phyloP scores from a whole-genome alignment of 2,113 vertebrate genomes.

The Petrocephalus microphthalmus region DNA sequence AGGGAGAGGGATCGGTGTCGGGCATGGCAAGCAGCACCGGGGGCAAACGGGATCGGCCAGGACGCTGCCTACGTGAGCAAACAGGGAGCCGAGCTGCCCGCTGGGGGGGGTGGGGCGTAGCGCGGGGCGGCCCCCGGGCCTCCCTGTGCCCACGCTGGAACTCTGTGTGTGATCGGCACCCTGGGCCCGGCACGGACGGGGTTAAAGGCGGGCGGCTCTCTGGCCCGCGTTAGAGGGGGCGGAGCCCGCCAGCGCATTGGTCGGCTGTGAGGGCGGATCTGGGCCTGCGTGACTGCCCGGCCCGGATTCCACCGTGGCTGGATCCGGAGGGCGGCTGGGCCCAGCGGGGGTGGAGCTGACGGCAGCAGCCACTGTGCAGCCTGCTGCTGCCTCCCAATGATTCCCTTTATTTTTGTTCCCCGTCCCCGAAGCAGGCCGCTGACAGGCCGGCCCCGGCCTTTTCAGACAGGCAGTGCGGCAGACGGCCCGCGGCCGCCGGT shows the following conservation, averaged over 20 bases:
- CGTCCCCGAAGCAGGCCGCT: constrained; percentile 6
- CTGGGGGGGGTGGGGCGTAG: not conserved
- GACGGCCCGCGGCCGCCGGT: constrained; percentile 22
- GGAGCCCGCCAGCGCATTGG: constrained; percentile 73
- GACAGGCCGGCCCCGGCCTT: not conserved
- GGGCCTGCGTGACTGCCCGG: constrained; percentile 53
- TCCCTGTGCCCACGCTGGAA: not conserved
- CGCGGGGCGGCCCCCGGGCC: not conserved
- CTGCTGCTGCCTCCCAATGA: not conserved
- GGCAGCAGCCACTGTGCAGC: not conserved
- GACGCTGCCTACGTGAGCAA: constrained; percentile 5
- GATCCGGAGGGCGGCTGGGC: constrained; percentile 40
- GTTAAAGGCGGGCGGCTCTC: constrained; percentile 56
- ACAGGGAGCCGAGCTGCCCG: not conserved
- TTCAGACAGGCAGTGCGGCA: constrained; percentile 22
- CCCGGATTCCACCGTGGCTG: constrained; percentile 58
- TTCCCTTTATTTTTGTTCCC: constrained; percentile 16
- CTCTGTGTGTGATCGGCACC: not conserved
- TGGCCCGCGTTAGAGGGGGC: constrained; percentile 49
- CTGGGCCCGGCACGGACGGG: constrained; percentile 39
- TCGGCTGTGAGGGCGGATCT: constrained; percentile 80
- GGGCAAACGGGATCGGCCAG: not conserved
- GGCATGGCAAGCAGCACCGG: not conserved
- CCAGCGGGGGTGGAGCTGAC: not conserved
- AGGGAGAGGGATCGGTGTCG: not conserved